Evolutionary conservation across 1,140 invertebrate genomes (phyloP).

Genomic region (Potamilus streckersoni): DNA sequence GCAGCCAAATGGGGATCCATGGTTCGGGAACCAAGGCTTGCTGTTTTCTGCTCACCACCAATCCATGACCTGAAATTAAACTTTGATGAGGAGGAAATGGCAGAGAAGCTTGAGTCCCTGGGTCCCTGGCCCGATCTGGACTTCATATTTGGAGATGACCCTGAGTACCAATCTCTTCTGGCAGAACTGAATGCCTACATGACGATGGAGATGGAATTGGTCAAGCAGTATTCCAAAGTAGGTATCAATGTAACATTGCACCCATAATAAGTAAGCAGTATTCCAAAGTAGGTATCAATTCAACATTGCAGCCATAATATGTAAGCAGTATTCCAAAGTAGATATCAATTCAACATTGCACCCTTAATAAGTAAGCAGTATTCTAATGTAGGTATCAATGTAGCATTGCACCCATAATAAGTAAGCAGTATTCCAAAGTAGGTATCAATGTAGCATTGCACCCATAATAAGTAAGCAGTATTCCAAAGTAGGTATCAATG

Average conservation of each 20-base stretch:
- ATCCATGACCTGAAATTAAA: constrained; percentile 60
- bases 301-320: not conserved
- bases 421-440: constrained; percentile 47
- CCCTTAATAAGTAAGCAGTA: not conserved
- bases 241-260: constrained; percentile 9
- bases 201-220: constrained; percentile 54
- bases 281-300: constrained; percentile 39
- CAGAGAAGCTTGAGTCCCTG: constrained; percentile 43
- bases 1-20: constrained; percentile 61
- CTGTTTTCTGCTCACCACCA: constrained; percentile 64
- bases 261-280: constrained; percentile 40
- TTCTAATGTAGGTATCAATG: too few relatives aligned
- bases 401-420: not conserved
- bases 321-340: constrained; percentile 47
- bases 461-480: not conserved
- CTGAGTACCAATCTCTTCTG: constrained; percentile 58
- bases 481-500: too few relatives aligned
- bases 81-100: constrained; percentile 60
- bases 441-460: constrained; percentile 11
- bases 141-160: constrained; percentile 62
- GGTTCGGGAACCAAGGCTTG: constrained; percentile 58
- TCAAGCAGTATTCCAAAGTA: constrained; percentile 56
- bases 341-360: constrained; percentile 7
- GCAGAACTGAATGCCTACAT: constrained; percentile 53
- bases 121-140: constrained; percentile 61